phyloP scores from a whole-genome alignment of 2,797 vertebrate genomes.

The Argya squamiceps region DNA sequence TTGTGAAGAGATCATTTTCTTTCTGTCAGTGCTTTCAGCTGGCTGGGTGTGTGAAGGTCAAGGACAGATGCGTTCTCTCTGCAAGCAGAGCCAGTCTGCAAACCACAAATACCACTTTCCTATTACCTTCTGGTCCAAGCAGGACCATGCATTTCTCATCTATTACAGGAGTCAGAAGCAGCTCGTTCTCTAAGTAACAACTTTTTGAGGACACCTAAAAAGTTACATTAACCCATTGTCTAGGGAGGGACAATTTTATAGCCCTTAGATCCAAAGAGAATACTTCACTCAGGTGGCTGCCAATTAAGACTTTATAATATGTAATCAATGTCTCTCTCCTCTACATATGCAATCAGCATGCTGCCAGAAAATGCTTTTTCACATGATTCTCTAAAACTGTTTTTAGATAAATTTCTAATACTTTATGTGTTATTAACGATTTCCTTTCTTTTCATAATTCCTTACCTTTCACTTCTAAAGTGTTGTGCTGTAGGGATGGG shows the following conservation, averaged over 20 bases:
- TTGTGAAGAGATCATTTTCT: not conserved
- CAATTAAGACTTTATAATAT: not conserved
- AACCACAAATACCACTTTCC: not conserved
- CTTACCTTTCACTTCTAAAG: not conserved
- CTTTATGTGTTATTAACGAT: not conserved
- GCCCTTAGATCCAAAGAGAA: not conserved
- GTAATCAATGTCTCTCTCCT: not conserved
- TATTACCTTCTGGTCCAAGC: not conserved
- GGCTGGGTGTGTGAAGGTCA: not conserved
- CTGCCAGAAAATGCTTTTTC: not conserved
- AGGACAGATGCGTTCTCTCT: fast-evolving
- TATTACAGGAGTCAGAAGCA: not conserved
- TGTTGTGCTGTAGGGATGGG: not conserved
- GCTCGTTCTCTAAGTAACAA: not conserved
- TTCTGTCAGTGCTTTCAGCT: not conserved
- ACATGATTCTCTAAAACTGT: not conserved
- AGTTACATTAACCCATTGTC: not conserved
- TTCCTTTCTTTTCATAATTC: not conserved
- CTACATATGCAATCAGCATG: not conserved
- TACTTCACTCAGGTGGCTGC: not conserved
- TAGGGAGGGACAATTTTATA: not conserved
- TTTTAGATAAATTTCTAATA: not conserved
- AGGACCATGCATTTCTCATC: not conserved
- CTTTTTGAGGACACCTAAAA: not conserved
- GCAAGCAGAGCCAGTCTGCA: not conserved